phyloP scores from a whole-genome alignment of 2,113 vertebrate species.

The Uria lomvia region DNA sequence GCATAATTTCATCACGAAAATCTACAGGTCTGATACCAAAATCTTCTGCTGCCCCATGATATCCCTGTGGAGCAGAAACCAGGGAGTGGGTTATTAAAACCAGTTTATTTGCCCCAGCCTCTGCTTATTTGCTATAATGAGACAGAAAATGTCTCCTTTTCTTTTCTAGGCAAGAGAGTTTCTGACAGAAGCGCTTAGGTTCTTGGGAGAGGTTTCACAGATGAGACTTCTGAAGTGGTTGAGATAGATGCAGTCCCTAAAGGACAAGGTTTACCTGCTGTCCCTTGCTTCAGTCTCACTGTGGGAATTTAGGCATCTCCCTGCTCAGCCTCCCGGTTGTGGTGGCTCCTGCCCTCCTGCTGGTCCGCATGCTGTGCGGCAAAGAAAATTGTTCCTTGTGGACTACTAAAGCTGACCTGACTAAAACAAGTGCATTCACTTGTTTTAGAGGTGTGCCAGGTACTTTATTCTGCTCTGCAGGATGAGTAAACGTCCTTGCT shows the following conservation, averaged over 20 bases:
- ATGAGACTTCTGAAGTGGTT: not conserved
- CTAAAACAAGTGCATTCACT: not conserved
- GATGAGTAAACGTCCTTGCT: not conserved
- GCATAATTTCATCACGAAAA: not conserved
- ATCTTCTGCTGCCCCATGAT: not conserved
- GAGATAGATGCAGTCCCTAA: not conserved
- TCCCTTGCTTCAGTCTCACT: not conserved
- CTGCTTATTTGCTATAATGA: not conserved
- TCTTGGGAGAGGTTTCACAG: not conserved
- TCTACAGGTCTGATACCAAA: not conserved
- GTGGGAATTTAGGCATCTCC: not conserved
- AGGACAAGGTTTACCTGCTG: not conserved
- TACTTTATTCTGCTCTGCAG: not conserved
- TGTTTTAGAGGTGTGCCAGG: not conserved
- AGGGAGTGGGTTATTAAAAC: not conserved
- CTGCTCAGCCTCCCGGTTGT: not conserved
- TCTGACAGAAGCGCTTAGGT: not conserved
- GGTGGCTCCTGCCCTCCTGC: not conserved
- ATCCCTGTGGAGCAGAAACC: not conserved
- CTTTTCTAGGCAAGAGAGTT: not conserved
- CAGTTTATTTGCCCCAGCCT: not conserved
- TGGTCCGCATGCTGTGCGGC: not conserved
- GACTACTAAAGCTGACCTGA: not conserved
- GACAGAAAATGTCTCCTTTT: not conserved
- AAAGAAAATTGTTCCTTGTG: not conserved